Conservation (phyloP, 2,113 vertebrate species). For the Galeopterus variegatus region DNA sequence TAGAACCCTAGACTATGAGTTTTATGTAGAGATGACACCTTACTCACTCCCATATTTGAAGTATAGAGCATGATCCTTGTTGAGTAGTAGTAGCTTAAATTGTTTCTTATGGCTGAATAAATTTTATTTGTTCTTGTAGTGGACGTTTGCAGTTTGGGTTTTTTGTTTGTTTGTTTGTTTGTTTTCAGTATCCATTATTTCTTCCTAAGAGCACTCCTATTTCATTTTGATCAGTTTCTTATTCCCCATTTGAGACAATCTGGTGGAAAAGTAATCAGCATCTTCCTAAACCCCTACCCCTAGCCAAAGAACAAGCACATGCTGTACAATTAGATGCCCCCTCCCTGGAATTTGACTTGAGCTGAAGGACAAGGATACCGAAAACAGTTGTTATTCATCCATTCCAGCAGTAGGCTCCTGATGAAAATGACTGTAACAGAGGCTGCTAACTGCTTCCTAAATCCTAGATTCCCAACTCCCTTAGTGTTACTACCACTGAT, state of each 20-base stretch:
- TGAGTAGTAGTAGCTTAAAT: constrained; percentile 2
- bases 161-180: not conserved
- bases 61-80: not conserved
- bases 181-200: not conserved
- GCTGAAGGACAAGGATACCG: not conserved
- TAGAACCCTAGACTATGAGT: not conserved
- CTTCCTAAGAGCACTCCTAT: not conserved
- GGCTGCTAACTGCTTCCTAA: not conserved
- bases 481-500: not conserved
- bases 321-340: not conserved
- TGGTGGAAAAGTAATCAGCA: not conserved
- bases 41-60: not conserved
- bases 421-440: not conserved
- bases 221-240: not conserved
- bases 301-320: not conserved
- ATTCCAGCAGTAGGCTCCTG: not conserved
- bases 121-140: not conserved
- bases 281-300: rapidly evolving
- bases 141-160: not conserved
- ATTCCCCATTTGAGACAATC: not conserved
- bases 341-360: not conserved
- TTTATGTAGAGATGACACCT: not conserved
- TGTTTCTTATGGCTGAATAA: not conserved
- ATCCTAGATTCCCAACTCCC: not conserved
- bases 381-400: not conserved